Evolutionary conservation across 2,888 invertebrate species (phyloP), one percentile per base, ranked within the genome.

Genomic region (Trichopria drosophilae): DNA sequence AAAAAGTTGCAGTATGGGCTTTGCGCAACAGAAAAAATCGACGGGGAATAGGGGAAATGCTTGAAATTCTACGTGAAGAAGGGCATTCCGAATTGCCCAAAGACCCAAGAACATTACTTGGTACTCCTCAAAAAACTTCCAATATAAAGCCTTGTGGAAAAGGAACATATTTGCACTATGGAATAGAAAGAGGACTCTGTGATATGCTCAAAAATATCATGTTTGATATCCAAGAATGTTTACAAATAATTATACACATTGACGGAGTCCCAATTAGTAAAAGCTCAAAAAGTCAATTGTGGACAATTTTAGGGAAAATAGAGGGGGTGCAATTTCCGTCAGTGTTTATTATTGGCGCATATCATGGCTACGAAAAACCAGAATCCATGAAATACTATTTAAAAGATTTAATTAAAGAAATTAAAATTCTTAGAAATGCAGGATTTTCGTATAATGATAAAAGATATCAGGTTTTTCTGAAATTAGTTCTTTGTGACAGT

Each of bases 291-390:
- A 37, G 37, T 23, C 37, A 37, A 7, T 6, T 37, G 24, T 37
- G 24, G 15, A 3, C 37, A 23, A 6, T 23, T 12, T 37, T 37
- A 37, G 37, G 37, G 10, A 37, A 37, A 37, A 37, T 12, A 2
- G 16, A 31, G 7, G 12, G 6, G 4, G n/a, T n/a, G n/a, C 10
- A 13, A 10, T 19, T 20, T 13, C 24, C 4, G 16, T 5, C 15
- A 29, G 50, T 50, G 7, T 50, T 52, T 26, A 29, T 42, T 15
- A 37, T 51, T 37, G 57, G 57, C 12, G 41, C 55, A 15, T 56
- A 54, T 22, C 46, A 49, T 47, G 56, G 51, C 7, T 37, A 42
- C 6, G 26, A 24, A 23, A 50, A 55, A 34, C 58, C 59, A 39
- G 19, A 22, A 10, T 31, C 39, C 32, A 32, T 37, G 13, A 34